phyloP scores from a whole-genome alignment of 2,888 invertebrate species.

The Heliconius aoede region DNA sequence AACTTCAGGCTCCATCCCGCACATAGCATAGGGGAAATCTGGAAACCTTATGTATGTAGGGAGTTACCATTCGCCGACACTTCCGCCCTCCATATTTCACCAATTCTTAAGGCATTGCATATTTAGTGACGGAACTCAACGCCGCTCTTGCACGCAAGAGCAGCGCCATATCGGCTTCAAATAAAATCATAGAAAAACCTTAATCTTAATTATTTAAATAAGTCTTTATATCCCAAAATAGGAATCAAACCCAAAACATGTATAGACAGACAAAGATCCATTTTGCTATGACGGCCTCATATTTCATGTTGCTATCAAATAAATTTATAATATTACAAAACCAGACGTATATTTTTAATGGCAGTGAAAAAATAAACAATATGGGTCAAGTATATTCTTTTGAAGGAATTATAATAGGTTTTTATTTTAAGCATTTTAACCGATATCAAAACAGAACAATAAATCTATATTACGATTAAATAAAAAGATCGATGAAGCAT shows the following conservation, averaged over 20 bases:
- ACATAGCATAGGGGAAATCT: too few species aligned
- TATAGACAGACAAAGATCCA: background rate
- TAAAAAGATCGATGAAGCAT: conserved; percentile 38
- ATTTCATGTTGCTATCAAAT: background rate
- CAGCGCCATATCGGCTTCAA: too few species aligned
- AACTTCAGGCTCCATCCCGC: too few species aligned
- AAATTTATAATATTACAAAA: background rate
- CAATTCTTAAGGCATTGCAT: too few species aligned
- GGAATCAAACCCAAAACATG: background rate
- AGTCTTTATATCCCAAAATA: too few species aligned
- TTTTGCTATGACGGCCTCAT: background rate
- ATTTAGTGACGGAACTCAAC: too few species aligned
- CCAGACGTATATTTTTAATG: background rate
- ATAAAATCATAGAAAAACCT: too few species aligned
- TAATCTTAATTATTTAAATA: too few species aligned
- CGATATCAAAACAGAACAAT: conserved; percentile 43
- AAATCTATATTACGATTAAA: conserved; percentile 44
- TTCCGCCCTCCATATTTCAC: too few species aligned
- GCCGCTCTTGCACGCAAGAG: too few species aligned
- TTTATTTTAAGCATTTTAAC: conserved; percentile 38
- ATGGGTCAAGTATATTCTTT: conserved; percentile 21
- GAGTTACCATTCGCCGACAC: too few species aligned
- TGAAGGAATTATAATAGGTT: conserved; percentile 3
- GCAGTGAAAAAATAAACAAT: background rate
- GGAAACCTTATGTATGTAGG: too few species aligned